Base-by-base conservation (phyloP, 2,113 vertebrate genomes). In the Pollachius pollachius region DNA sequence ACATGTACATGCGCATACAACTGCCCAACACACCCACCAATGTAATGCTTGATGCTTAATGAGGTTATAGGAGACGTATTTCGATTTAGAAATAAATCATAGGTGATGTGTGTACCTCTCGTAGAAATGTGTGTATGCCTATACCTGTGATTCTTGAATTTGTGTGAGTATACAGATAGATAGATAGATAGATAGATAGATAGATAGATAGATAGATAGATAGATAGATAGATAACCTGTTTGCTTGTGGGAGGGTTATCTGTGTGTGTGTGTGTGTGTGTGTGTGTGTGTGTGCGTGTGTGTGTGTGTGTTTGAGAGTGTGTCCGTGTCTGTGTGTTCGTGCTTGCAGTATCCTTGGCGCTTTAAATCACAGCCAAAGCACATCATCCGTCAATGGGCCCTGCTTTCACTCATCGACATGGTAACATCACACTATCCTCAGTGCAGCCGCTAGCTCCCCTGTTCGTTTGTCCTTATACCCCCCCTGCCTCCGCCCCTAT, bases 11-110 rank as follows among this genome's bases (percentile, higher is more conserved):
- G 37, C 13, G 71, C 52, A 75, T 18, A 65, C 48, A 71, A 41
- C 72, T 69, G 68, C 74, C 6, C 25, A 56, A 73, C 87, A 88
- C 78, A 77, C 87, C 87, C 86, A 64, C 73, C 30, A 59, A 76
- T 82, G 81, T 89, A 87, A 48, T 48, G 11, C 41, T 48, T 88
- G 84, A 89, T 77, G 66, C 69, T 71, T 88, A 75, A 89, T 84
- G 81, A 81, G 81, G 83, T 89, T 90, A 87, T 34, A 79, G 76
- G 79, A 89, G 82, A 83, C 66, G 83, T 84, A 90, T 87, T 90
- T 83, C 86, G 73, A 76, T 77, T 84, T 78, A 56, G 60, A 75
- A 76, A 64, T 75, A 72, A 66, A 77, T 74, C 71, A 75, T 74
- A 77, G 77, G 75, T 86, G 83, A 62, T n/a, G 52, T 48, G 12